Base-by-base conservation (phyloP, 2,888 invertebrate genomes). In the Petrophora chlorosata region DNA sequence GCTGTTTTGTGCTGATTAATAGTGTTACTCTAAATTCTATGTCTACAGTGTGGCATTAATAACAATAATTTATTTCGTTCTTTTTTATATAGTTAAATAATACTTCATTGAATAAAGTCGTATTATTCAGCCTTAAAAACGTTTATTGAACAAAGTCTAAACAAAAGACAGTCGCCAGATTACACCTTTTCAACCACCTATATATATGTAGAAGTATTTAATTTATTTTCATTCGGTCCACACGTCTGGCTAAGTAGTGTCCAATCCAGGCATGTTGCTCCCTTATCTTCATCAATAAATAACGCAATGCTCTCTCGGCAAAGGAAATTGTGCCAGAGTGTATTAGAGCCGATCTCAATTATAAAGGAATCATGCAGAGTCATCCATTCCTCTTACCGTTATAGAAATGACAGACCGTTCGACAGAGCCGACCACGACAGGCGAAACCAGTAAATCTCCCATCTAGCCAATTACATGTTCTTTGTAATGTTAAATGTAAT, bases 361-460 rank as follows among this genome's bases (percentile, higher is more conserved):
- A 84, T 79, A 67, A 73, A 76, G 73, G 75, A 85, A 85, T 84
- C 73, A 78, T 85, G 86, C 83, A 63, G 55, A 76, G 86, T 85
- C 87, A 85, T 85, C 79, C 72, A 70, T 76, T 78, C 76, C 79
- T 82, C 85, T 76, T 81, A 81, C 87, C 85, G 87, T 85, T 87
- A 85, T 28, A 16, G 55, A 78, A 82, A 84, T 82, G 85, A 79
- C 80, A 84, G 73, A 68, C 36, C 48, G 42, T 36, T 70, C 61
- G 53, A 54, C 47, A 10, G 19, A n/a, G 0, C 29, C 29, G 28
- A 33, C 23, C n/a, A n/a, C n/a, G 10, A 10, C 4, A 17, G 25
- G 15, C 19, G 25, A 25, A 35, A 42, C n/a, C 42, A 39, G 49
- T 44, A 50, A 43, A 44, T 50, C 48, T 42, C 43, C 22, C 19